Conservation (phyloP, 2,888 invertebrate genomes). For the Tanytarsus gracilentus region DNA sequence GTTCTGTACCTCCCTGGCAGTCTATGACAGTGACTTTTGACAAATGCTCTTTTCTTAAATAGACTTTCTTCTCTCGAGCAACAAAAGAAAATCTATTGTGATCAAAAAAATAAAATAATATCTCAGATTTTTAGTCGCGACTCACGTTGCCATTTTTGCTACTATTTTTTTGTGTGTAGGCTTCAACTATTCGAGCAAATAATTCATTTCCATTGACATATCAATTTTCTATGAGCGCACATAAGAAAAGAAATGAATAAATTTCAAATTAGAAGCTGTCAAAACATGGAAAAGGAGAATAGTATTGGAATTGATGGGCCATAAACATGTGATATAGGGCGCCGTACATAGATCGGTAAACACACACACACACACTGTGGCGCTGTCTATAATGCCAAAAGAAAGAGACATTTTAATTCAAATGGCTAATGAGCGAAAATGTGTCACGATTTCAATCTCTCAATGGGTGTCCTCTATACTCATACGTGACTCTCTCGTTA, state of each 20-base stretch:
- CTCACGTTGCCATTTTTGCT: no score
- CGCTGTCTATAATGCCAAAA: no score
- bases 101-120: no score
- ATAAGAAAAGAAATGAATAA: not conserved
- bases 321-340: constrained; percentile 19
- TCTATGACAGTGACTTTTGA: constrained; percentile 7
- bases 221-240: constrained; percentile 1
- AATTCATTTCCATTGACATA: constrained; percentile 18
- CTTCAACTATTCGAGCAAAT: not conserved
- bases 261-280: constrained; percentile 11
- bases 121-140: no score
- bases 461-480: no score
- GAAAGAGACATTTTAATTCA: no score
- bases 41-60: constrained; percentile 10
- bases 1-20: no score
- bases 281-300: not conserved
- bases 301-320: constrained; percentile 11
- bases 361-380: no score
- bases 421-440: no score
- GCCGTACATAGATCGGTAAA: not conserved
- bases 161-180: no score
- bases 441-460: no score
- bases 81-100: not conserved
- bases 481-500: no score
- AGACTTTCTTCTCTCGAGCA: not conserved